Evolutionary conservation across 2,797 vertebrate genomes (phyloP), one percentile per base, ranked within the genome.

Genomic region (Halcyon leucocephala): DNA sequence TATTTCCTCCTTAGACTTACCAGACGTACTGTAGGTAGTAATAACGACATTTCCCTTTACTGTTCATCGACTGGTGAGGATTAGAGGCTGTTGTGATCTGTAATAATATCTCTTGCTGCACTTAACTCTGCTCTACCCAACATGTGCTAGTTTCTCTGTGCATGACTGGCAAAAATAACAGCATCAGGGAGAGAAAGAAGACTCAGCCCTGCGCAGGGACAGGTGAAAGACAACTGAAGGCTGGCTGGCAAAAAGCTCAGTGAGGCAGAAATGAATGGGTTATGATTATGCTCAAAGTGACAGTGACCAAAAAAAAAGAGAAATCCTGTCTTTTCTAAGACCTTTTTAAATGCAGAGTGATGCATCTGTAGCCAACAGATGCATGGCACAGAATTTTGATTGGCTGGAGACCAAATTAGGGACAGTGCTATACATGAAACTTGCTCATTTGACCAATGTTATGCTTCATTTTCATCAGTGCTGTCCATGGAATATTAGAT

Each of bases 401-500:
- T 96, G 95, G 91, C 96, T 69, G 54, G 28, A 73, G 28, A 94
- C 62, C 88, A 93, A 92, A 96, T 92, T 78, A 95, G 62, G 91
- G 93, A 96, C 95, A 94, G 83, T 42, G 46, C 62, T 52, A 6
- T 37, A 54, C 49, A 42, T 35, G 79, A 87, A 89, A 85, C 84
- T 64, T 57, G 70, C 89, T 97, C 61, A 6, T 93, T 96, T 94
- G 91, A 91, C 97, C 86, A 82, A 79, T 80, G 82, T 95, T 96
- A 95, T 95, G 95, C 81, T 97, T 96, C 88, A 62, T 94, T 97
- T 98, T 95, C 94, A 89, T 93, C 86, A 89, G 57, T 42, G 49
- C 91, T 95, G 82, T 97, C 95, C 92, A 96, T 76, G 62, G 90
- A 97, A 85, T 85, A 96, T 97, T 95, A 95, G 92, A 94, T 93